Evolutionary conservation across 2,888 invertebrate species (phyloP), one percentile per base, ranked within the genome.

Genomic region (Mechanitis mazaeus): DNA sequence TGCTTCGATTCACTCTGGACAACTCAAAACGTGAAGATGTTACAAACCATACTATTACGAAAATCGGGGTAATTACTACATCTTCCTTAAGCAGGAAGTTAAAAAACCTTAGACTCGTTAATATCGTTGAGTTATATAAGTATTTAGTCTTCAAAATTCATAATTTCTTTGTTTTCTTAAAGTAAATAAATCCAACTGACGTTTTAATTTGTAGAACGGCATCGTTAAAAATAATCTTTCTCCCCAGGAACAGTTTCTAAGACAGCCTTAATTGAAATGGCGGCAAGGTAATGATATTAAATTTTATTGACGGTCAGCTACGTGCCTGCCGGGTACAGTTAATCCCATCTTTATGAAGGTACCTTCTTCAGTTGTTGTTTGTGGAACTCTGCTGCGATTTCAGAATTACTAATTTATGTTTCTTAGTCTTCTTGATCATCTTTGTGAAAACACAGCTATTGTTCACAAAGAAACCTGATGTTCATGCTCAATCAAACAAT

Each of bases 281-380:
- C 57, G 68, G 59, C 58, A 63, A 60, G 56, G 58, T 54, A 61
- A 60, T 67, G 61, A 68, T 69, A 68, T 72, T 70, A 72, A 69
- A 67, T 71, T 72, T 72, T 68, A 72, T 66, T 64, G 69, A 62
- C 68, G 72, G 72, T 72, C 71, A 72, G 66, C 66, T 71, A 67
- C 63, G 65, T 61, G 58, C 56, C 58, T 57, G 54, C 28, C 42
- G 60, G 59, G 53, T 54, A 33, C 35, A 47, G 50, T 65, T 63
- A 61, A 63, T 58, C 58, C 65, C 42, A 54, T 63, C 56, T 60
- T 63, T 61, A 65, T 33, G 42, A 45, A 55, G 33, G 50, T 35
- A 45, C 28, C 6, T 2, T 31, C 50, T 50, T 50, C 50, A 50
- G 50, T 31, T 50, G 50, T 31, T 42, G 35, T 47, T 47, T n/a